Conservation (phyloP, 2,888 invertebrate species). For the Eupithecia abbreviata region DNA sequence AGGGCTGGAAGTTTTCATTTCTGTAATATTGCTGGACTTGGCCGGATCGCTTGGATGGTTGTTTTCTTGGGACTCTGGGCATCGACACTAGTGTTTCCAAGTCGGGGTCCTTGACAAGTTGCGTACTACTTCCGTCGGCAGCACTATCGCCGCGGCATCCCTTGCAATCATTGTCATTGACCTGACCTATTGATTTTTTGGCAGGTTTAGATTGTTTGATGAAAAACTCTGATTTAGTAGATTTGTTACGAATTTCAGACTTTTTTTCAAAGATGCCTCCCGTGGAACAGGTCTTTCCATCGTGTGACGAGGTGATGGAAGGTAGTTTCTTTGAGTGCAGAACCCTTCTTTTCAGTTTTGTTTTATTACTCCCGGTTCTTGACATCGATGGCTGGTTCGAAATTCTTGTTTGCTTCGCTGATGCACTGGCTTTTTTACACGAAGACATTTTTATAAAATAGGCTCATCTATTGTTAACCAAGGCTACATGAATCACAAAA, state of each 20-base stretch:
- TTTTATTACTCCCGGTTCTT: slow-evolving; percentile 32
- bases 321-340: slow-evolving; percentile 54
- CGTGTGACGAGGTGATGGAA: slow-evolving; percentile 38
- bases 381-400: slow-evolving; percentile 29
- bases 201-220: slow-evolving; percentile 35
- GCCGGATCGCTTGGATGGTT: not conserved
- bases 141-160: slow-evolving; percentile 58
- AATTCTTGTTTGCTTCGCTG: slow-evolving; percentile 29
- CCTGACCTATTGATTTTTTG: not conserved
- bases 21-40: slow-evolving; percentile 66
- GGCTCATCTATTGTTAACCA: not conserved
- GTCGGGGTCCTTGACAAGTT: slow-evolving; percentile 4
- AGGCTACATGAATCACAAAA: not conserved
- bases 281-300: slow-evolving; percentile 60
- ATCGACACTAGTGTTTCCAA: slow-evolving; percentile 24
- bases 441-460: not conserved
- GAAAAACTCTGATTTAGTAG: slow-evolving; percentile 63
- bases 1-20: slow-evolving; percentile 66
- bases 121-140: not conserved
- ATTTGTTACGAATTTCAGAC: slow-evolving; percentile 55
- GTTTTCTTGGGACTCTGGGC: slow-evolving; percentile 8
- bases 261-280: slow-evolving; percentile 48
- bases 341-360: slow-evolving; percentile 57
- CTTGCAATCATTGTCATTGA: slow-evolving; percentile 49
- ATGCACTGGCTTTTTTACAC: slow-evolving; percentile 24